phyloP scores from a whole-genome alignment of 2,888 invertebrate species.

The Acronicta aceris region DNA sequence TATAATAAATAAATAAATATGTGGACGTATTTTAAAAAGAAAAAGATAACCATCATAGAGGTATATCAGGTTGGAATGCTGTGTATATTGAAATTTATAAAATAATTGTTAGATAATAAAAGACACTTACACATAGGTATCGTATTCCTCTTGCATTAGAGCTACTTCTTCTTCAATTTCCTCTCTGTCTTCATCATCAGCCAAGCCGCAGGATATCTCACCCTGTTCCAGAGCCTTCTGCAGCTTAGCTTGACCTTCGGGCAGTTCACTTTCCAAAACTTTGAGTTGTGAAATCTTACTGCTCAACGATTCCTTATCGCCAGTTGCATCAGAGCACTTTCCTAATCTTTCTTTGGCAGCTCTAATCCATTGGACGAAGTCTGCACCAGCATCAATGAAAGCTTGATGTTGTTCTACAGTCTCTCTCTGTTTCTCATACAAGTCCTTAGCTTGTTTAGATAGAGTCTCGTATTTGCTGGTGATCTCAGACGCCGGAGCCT shows the following conservation, averaged over 20 bases:
- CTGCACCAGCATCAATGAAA: constrained; percentile 97
- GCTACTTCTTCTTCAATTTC: constrained; percentile 98
- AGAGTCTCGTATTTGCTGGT: constrained; percentile 96
- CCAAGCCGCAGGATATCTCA: constrained; percentile 95
- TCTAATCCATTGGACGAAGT: constrained; percentile 97
- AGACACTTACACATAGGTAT: constrained; percentile 92
- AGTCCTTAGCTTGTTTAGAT: constrained; percentile 96
- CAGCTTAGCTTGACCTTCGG: constrained; percentile 95
- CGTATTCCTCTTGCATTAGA: constrained; percentile 96
- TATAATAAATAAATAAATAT: constrained; percentile 5
- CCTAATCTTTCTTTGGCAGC: constrained; percentile 96
- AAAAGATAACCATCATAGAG: background rate
- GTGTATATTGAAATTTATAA: background rate
- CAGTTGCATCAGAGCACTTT: constrained; percentile 97
- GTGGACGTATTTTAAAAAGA: background rate
- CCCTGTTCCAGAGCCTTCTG: constrained; percentile 95
- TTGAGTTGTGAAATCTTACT: constrained; percentile 96
- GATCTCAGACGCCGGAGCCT: constrained; percentile 97
- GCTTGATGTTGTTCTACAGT: constrained; percentile 97
- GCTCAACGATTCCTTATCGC: constrained; percentile 96
- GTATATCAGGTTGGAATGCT: too few species aligned
- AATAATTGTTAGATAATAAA: constrained; percentile 3
- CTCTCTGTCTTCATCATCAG: constrained; percentile 95
- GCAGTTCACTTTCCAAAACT: constrained; percentile 94
- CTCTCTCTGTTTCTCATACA: constrained; percentile 96